Evolutionary conservation across 2,888 invertebrate species (phyloP), one percentile per base, ranked within the genome.

Genomic region (Melieria picta): DNA sequence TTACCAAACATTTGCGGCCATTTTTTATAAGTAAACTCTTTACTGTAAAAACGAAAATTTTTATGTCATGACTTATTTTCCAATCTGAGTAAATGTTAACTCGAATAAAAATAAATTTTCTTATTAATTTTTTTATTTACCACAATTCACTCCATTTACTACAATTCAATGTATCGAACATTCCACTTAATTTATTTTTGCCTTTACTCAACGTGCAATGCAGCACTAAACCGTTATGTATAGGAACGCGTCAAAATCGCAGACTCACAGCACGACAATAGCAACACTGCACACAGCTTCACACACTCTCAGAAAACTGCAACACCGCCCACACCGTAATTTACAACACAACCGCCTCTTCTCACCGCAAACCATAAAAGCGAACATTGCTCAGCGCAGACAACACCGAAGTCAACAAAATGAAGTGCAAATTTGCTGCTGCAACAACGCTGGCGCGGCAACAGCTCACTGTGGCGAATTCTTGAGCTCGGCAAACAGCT

Each of bases 391-490:
- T 16, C 42, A 47, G 30, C n/a, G n/a, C 47, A 58, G n/a, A 10
- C 58, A 13, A 69, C 30, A 64, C 57, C 50, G 47, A 58, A 50
- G 58, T 63, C 65, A 62, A 72, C 57, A 62, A 62, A 74, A 65
- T 71, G 65, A 74, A 74, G 71, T 71, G 74, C 74, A 74, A 71
- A 72, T 74, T 74, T 66, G 65, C 69, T 61, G 10, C 72, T 62
- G 45, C 13, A 73, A 48, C 48, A 71, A 30, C 1, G 30, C 30
- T 30, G 30, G 30, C 30, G 30, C 30, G 3, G 30, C 30, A 30
- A 30, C 1, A 30, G 30, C 30, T 30, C 63, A 65, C 63, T 66
- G 71, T 74, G 63, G 50, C 56, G 66, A 67, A 66, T 66, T 67
- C 65, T 65, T 68, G 69, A 30, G 30, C 3, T 30, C 30, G 30